Percentiles rank a stretch among this genome's conserved stretches.
Evolutionary conservation across 2,113 vertebrate genomes (phyloP).

Genomic region (Numenius arquata): DNA sequence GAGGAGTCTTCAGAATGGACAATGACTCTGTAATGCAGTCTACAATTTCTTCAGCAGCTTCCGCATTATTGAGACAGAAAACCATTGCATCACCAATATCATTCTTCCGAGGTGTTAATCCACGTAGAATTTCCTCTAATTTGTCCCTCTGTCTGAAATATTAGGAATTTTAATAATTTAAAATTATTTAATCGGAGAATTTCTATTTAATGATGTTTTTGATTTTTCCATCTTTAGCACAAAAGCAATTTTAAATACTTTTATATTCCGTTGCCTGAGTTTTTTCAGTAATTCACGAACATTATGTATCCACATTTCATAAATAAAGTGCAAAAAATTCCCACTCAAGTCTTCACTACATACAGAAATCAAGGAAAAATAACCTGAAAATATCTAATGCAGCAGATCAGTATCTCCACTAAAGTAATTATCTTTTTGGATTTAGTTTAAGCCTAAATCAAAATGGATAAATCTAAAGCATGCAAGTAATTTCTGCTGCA

Average conservation of each 20-base stretch:
- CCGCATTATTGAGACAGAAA: constrained; percentile 95
- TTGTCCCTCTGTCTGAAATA: constrained; percentile 92
- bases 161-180: neutral
- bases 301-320: neutral
- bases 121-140: constrained; percentile 92
- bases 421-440: neutral
- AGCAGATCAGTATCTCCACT: neutral
- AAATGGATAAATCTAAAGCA: neutral
- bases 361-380: neutral
- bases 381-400: neutral
- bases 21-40: constrained; percentile 95
- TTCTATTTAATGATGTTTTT: neutral
- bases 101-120: constrained; percentile 89
- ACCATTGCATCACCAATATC: constrained; percentile 96
- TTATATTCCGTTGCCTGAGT: neutral
- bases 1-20: constrained; percentile 97
- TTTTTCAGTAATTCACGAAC: neutral
- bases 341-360: neutral
- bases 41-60: constrained; percentile 98
- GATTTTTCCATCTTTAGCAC: neutral
- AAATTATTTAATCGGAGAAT: neutral
- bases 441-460: neutral
- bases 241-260: neutral
- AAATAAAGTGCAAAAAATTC: neutral
- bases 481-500: neutral